Evolutionary conservation across 1,140 invertebrate genomes (phyloP).

Genomic region (Lerema accius): DNA sequence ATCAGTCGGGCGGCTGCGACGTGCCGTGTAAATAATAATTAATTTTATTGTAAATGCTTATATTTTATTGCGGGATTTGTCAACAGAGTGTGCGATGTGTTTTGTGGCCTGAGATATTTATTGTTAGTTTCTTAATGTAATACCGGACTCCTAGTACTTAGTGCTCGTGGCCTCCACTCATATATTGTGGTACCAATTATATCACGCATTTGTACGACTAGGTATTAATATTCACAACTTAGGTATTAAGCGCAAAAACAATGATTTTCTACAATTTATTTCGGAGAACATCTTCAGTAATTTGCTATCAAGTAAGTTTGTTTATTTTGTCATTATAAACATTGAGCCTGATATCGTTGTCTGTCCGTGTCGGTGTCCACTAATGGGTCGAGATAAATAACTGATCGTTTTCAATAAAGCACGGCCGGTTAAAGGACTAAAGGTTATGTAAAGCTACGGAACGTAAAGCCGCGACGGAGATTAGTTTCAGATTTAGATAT

Average conservation of each 20-base stretch:
- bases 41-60: conserved; percentile 83
- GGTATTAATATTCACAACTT: too few relatives aligned
- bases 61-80: conserved; percentile 82
- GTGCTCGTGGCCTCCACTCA: neutral
- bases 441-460: neutral
- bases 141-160: conserved; percentile 52
- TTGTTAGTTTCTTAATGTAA: conserved; percentile 73
- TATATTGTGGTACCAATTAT: conserved; percentile 1
- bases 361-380: neutral
- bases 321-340: too few relatives aligned
- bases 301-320: too few relatives aligned
- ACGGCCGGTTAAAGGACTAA: neutral
- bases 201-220: neutral
- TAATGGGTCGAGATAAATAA: neutral
- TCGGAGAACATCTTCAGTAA: too few relatives aligned
- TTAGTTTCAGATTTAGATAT: neutral
- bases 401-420: neutral
- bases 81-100: conserved; percentile 79
- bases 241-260: too few relatives aligned
- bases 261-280: too few relatives aligned
- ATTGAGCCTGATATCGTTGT: neutral
- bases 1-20: conserved; percentile 59
- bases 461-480: neutral
- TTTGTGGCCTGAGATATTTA: conserved; percentile 79
- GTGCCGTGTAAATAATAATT: conserved; percentile 82